Evolutionary conservation across 2,797 vertebrate species (phyloP).

Genomic region (Threskiornis aethiopicus): DNA sequence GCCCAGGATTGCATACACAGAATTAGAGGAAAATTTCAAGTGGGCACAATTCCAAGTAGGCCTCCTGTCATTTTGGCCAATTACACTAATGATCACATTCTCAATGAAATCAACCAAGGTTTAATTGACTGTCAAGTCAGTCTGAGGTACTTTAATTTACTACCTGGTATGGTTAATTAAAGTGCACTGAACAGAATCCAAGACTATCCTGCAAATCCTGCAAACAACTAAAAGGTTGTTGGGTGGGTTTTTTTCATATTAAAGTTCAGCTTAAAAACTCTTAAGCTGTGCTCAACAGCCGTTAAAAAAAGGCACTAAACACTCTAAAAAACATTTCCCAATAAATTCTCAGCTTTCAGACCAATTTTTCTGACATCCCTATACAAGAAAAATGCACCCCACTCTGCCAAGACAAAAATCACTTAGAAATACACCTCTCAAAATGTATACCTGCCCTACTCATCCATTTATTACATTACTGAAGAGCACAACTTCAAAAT

Average conservation of each 20-base stretch:
- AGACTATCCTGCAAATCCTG: slow-evolving; percentile 13
- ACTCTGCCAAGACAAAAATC: neutral
- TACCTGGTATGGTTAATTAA: slow-evolving; percentile 41
- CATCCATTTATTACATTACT: neutral
- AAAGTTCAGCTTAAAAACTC: neutral
- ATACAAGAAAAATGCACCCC: neutral
- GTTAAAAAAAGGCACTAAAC: neutral
- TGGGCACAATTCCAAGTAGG: slow-evolving; percentile 31
- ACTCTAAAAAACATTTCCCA: neutral
- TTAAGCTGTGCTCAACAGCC: neutral
- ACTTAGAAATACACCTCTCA: neutral
- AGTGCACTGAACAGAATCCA: slow-evolving; percentile 25
- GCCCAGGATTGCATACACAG: neutral
- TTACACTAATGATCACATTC: slow-evolving; percentile 62
- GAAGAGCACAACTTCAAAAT: neutral
- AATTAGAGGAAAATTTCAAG: slow-evolving; percentile 33
- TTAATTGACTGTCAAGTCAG: slow-evolving; percentile 62
- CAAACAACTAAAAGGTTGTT: neutral
- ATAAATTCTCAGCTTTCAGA: neutral
- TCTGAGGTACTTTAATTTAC: slow-evolving; percentile 58
- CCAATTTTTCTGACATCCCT: neutral
- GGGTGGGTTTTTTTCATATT: neutral
- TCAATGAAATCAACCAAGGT: slow-evolving; percentile 62
- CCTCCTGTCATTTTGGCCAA: slow-evolving; percentile 46
- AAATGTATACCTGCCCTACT: neutral